Evolutionary conservation across 2,113 vertebrate genomes (phyloP), one percentile per base, ranked within the genome.

Genomic region (Aramus guarauna): DNA sequence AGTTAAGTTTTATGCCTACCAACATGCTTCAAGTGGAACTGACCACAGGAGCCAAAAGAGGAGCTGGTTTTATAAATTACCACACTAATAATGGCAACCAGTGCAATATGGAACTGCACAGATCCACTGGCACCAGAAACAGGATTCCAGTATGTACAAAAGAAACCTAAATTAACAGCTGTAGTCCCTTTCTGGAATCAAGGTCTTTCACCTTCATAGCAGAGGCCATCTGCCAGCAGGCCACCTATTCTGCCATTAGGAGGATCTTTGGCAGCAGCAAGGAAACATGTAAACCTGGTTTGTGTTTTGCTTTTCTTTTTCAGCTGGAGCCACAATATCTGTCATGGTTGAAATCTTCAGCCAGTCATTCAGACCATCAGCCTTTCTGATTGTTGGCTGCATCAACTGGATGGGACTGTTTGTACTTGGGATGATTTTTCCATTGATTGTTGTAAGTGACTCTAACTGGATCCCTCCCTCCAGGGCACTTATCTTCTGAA

Each of bases 291-390:
- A 15, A 15, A 60, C 45, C 24, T 53, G 45, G 9, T 34, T 55
- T 86, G 20, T 92, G 34, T 39, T 79, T 50, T 92, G 41, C 63
- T 79, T 87, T 52, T 79, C 58, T 82, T 88, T 85, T 81, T 47
- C 90, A 97, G 96, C 97, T 92, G 98, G 96, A 79, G 95, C 96
- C 77, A 97, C 95, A 39, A 9, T 96, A 59, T 58, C 96, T 23
- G 58, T 98, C 58, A 96, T 97, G 93, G 97, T 97, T 67, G 98
- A 98, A 90, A 98, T 98, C 84, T 98, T 98, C 96, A 98, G 87
- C 80, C 98, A 98, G 86, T 94, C 96, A 9, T 97, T 95, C 77
- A 97, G 98, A 91, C 96, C 98, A 52, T 97, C 97, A 55, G 95
- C 98, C 60, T 98, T 98, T 85, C 92, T 98, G 50, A 97, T 98